Base-by-base conservation (phyloP, 2,888 invertebrate genomes). In the Sarcophaga caerulescens region DNA sequence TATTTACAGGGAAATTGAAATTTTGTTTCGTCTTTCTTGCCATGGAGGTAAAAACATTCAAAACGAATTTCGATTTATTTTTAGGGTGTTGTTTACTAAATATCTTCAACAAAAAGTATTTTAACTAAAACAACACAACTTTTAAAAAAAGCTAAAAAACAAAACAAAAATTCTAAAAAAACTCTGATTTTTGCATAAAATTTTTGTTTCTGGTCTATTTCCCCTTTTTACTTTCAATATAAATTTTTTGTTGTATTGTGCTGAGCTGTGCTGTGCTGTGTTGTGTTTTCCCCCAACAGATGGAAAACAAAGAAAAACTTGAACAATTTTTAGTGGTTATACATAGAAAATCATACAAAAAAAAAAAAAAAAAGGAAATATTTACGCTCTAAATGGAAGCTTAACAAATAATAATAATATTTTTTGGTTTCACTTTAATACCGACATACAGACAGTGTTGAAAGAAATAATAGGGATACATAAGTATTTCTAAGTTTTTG, bases 321-420 rank as follows among this genome's bases (percentile, higher is more conserved):
- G 11, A 63, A 21, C 52, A 63, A 68, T 69, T 45, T 69, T 68
- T 60, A 77, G 23, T 77, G 68, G 77, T 60, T 68, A 69, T 69
- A 60, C 45, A 77, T 60, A 69, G 60, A 69, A 60, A 77, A 59
- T 44, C 44, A 70, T 75, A 12, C 65, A 73, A 23, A 78, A 69
- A 14, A 57, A 75, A 2, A 35, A 6, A 35, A 35, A 35, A 35
- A 35, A 35, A 35, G 35, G 35, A 35, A 47, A 57, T 68, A n/a
- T 80, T 85, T 77, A 76, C 80, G 85, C 80, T 80, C 80, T 62
- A 82, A 85, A 82, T 82, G 68, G 62, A 75, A 76, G 75, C 81
- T 86, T 66, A 78, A 75, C 25, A 79, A 85, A 79, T 76, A 75
- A 65, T 77, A 75, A 79, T 62, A 77, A 14, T 52, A 52, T 52